A percentile compares a stretch with the other conserved stretches of the same genome.
Conservation (phyloP, 1,140 invertebrate genomes). For the Pogonus chalceus region DNA sequence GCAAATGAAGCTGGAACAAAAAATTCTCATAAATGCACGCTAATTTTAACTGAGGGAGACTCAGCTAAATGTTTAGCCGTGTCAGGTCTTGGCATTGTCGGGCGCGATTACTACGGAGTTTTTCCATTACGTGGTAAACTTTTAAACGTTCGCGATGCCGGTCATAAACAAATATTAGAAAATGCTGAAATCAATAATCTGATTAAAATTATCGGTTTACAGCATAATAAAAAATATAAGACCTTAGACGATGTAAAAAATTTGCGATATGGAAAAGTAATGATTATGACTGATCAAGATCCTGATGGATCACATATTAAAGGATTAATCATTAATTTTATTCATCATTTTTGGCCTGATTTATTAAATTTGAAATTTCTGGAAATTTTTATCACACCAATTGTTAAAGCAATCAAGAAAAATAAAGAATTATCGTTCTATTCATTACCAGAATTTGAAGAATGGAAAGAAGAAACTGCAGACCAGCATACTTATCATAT, state of each 20-base stretch:
- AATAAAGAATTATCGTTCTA: slow-evolving; percentile 48
- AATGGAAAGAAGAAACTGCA: slow-evolving; percentile 53
- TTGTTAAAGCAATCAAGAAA: slow-evolving; percentile 58
- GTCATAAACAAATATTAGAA: slow-evolving; percentile 75
- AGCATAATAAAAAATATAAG: slow-evolving; percentile 76
- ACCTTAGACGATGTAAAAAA: slow-evolving; percentile 59
- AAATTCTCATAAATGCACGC: slow-evolving; percentile 78
- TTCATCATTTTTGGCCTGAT: slow-evolving; percentile 63
- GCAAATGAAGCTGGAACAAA: slow-evolving; percentile 75
- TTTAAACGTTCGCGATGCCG: slow-evolving; percentile 72
- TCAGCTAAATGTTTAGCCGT: slow-evolving; percentile 98
- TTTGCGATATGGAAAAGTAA: slow-evolving; percentile 63
- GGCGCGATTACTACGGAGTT: slow-evolving; percentile 72
- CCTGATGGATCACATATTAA: slow-evolving; percentile 70
- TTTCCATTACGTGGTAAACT: slow-evolving; percentile 64
- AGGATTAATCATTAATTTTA: slow-evolving; percentile 64
- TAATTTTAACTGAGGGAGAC: slow-evolving; percentile 99
- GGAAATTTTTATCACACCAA: slow-evolving; percentile 67
- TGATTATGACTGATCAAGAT: slow-evolving; percentile 74
- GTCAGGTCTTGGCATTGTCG: slow-evolving; percentile 67
- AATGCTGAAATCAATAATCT: slow-evolving; percentile 79
- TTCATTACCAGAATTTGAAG: slow-evolving; percentile 63
- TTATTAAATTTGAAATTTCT: slow-evolving; percentile 46
- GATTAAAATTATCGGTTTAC: slow-evolving; percentile 74
- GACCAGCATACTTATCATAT: slow-evolving; percentile 57